phyloP scores from a whole-genome alignment of 2,113 vertebrate genomes.

The Hippocampus barbouri region DNA sequence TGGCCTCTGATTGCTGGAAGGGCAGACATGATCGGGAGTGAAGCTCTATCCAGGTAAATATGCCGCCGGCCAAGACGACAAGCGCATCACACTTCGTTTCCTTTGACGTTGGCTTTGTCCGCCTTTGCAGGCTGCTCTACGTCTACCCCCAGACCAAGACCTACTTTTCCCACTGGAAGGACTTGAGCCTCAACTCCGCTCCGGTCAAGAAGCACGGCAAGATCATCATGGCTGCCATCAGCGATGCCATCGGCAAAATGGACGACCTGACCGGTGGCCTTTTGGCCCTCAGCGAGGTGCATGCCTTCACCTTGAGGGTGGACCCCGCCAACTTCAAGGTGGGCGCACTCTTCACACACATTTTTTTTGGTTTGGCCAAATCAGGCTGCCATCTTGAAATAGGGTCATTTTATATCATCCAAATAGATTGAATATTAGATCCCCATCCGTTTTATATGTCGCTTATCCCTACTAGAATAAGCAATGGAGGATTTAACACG shows the following conservation, averaged over 20 bases:
- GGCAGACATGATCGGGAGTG: constrained; percentile 26
- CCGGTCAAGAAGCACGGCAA: constrained; percentile 70
- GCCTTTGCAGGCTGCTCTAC: constrained; percentile 61
- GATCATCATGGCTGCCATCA: constrained; percentile 66
- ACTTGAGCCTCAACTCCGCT: constrained; percentile 59
- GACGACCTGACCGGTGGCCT: constrained; percentile 73
- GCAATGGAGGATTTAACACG: too few relatives aligned
- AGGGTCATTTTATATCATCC: too few relatives aligned
- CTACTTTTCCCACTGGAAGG: constrained; percentile 84
- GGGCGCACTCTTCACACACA: background rate
- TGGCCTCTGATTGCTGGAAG: constrained; percentile 58
- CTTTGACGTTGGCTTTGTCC: too few relatives aligned
- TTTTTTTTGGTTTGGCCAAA: background rate
- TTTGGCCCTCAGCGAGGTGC: constrained; percentile 78
- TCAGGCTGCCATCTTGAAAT: background rate
- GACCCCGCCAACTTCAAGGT: constrained; percentile 80
- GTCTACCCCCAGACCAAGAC: constrained; percentile 80
- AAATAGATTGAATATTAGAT: too few relatives aligned
- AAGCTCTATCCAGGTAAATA: constrained; percentile 74
- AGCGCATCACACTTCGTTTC: too few relatives aligned
- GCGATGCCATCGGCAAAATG: constrained; percentile 63
- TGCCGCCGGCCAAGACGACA: too few relatives aligned
- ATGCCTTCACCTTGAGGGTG: constrained; percentile 81
- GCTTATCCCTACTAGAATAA: too few relatives aligned
- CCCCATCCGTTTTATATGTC: too few relatives aligned